These are phyloP conservation scores for Cephonodes hylas DNA, from an alignment of 2,888 invertebrate genomes.

Conservation along the genomic window DNA sequence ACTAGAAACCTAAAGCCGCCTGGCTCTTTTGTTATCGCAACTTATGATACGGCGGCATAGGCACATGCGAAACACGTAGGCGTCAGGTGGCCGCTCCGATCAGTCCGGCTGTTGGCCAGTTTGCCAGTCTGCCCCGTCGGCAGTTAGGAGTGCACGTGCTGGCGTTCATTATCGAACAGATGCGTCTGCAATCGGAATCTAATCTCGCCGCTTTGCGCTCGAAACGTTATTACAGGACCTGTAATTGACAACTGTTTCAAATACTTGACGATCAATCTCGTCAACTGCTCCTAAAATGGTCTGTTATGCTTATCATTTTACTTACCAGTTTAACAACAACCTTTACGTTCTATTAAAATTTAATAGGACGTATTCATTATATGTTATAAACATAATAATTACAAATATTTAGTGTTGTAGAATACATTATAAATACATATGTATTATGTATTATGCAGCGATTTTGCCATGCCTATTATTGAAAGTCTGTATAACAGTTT, in stretches of 20 bases:
- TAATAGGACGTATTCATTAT: too few relatives aligned
- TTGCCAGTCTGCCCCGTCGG: conserved; percentile 21
- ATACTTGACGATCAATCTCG: conserved; percentile 25
- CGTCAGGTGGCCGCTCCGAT: conserved; percentile 34
- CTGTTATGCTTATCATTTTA: neutral
- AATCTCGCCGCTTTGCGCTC: conserved; percentile 52
- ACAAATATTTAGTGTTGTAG: too few relatives aligned
- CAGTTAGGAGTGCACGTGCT: conserved; percentile 51
- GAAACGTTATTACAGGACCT: conserved; percentile 44
- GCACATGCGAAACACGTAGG: conserved; percentile 32
- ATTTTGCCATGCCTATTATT: too few relatives aligned
- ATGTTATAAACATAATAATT: too few relatives aligned
- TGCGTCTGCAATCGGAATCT: conserved; percentile 66
- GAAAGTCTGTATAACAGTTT: too few relatives aligned
- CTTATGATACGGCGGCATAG: conserved; percentile 19
- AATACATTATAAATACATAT: too few relatives aligned
- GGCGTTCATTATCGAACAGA: conserved; percentile 59
- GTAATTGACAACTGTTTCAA: conserved; percentile 55
- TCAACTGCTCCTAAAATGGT: neutral
- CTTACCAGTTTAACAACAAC: too few relatives aligned
- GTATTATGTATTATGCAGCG: too few relatives aligned
- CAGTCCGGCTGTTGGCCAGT: neutral
- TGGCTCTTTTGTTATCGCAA: conserved; percentile 22
- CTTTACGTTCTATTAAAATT: too few relatives aligned
- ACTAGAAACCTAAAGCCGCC: neutral